A percentile compares a stretch with the other conserved stretches of the same genome.
phyloP scores from a whole-genome alignment of 2,797 vertebrate species.

The Xiphophorus birchmanni region DNA sequence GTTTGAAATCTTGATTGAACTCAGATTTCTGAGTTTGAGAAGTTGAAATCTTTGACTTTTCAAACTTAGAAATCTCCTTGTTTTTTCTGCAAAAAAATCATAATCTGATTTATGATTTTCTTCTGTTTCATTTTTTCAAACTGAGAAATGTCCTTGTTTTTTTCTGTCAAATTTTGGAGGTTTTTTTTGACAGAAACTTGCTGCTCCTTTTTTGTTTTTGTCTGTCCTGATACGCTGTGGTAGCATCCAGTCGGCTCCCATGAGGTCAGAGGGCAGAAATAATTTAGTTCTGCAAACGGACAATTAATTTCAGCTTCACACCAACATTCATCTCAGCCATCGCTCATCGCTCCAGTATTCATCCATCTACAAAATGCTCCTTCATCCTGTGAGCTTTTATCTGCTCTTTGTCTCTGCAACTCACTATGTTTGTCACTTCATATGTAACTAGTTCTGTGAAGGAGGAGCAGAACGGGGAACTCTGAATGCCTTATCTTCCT shows the following conservation, averaged over 20 bases:
- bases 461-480: not conserved
- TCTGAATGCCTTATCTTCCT: not conserved
- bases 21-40: too few species aligned
- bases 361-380: constrained; percentile 22
- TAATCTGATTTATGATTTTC: too few species aligned
- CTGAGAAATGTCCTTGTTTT: too few species aligned
- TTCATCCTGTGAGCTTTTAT: constrained; percentile 7
- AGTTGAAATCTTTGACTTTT: too few species aligned
- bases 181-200: too few species aligned
- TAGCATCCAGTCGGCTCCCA: constrained; percentile 11
- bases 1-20: too few species aligned
- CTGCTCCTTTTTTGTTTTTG: too few species aligned
- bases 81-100: too few species aligned
- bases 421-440: not conserved
- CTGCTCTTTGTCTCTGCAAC: not conserved
- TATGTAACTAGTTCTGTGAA: not conserved
- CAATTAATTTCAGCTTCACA: constrained; percentile 35
- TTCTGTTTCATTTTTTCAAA: too few species aligned
- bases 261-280: constrained; percentile 30
- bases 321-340: constrained; percentile 22
- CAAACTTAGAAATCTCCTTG: too few species aligned
- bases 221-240: too few species aligned
- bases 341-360: constrained; percentile 16
- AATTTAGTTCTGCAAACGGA: constrained; percentile 37
- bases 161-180: too few species aligned